Percentiles rank a stretch among this genome's conserved stretches.
Evolutionary conservation across 2,888 invertebrate species (phyloP).

Genomic region (Acronicta leporina): DNA sequence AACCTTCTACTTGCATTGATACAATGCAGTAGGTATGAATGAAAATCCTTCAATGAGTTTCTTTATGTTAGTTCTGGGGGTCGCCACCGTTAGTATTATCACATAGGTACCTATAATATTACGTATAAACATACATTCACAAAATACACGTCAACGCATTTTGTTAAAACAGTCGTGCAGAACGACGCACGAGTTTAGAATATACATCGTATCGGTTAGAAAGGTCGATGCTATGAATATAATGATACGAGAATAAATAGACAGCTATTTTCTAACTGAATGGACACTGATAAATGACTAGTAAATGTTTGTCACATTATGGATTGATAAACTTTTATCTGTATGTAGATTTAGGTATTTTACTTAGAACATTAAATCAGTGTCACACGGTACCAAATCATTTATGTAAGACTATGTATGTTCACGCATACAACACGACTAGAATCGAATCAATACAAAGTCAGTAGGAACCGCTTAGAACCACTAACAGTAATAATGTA

Average conservation of each 20-base stretch:
- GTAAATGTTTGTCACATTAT: slow-evolving; percentile 49
- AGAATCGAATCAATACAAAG: slow-evolving; percentile 46
- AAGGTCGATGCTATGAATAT: slow-evolving; percentile 50
- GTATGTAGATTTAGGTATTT: slow-evolving; percentile 31
- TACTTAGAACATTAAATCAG: slow-evolving; percentile 30
- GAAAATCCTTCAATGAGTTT: slow-evolving; percentile 60
- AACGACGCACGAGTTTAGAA: slow-evolving; percentile 39
- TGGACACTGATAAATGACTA: slow-evolving; percentile 47
- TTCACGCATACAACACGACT: slow-evolving; percentile 40
- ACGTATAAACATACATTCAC: slow-evolving; percentile 32
- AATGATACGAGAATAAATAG: slow-evolving; percentile 47
- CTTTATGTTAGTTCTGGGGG: slow-evolving; percentile 49
- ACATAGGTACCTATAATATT: slow-evolving; percentile 33
- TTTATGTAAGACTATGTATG: slow-evolving; percentile 32
- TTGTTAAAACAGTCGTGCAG: slow-evolving; percentile 47
- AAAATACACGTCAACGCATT: slow-evolving; percentile 31
- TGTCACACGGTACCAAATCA: slow-evolving; percentile 35
- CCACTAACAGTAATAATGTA: slow-evolving; percentile 24
- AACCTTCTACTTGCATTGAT: slow-evolving; percentile 68
- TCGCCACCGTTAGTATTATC: slow-evolving; percentile 31
- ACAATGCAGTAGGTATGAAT: slow-evolving; percentile 69
- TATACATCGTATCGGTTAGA: slow-evolving; percentile 38
- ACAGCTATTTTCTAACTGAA: slow-evolving; percentile 50
- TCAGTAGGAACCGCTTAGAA: slow-evolving; percentile 36
- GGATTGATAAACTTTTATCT: slow-evolving; percentile 48